phyloP scores from a whole-genome alignment of 2,888 invertebrate species.

The Lasioglossum morio region DNA sequence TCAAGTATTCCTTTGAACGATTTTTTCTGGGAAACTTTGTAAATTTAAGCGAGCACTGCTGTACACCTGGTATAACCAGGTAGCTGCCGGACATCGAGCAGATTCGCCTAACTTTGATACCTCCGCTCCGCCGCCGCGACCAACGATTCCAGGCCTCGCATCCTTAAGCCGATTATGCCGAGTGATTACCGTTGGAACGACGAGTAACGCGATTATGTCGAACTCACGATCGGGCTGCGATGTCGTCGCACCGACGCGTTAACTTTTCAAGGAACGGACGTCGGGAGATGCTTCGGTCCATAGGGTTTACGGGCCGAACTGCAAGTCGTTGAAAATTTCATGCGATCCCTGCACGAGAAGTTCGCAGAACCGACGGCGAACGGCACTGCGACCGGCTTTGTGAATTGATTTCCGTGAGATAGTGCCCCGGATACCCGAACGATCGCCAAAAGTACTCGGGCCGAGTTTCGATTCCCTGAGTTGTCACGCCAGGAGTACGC shows the following conservation, averaged over 20 bases:
- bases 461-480: background rate
- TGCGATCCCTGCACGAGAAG: background rate
- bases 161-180: constrained; percentile 42
- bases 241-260: background rate
- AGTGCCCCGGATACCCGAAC: background rate
- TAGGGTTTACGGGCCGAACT: background rate
- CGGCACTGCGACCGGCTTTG: background rate
- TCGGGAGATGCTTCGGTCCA: background rate
- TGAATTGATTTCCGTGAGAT: background rate
- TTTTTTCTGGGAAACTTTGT: background rate
- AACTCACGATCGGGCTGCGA: constrained; percentile 16
- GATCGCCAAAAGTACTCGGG: background rate
- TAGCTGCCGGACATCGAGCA: constrained; percentile 8
- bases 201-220: constrained; percentile 45
- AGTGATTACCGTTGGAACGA: constrained; percentile 47
- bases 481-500: background rate
- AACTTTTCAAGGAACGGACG: background rate
- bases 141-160: constrained; percentile 13
- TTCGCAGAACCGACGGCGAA: background rate
- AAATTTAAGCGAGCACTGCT: constrained; percentile 6
- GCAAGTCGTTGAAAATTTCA: constrained; percentile 14
- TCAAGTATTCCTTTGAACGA: background rate
- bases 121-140: constrained; percentile 35
- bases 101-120: constrained; percentile 14
- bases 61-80: background rate